phyloP scores from a whole-genome alignment of 2,113 vertebrate species.

The Dryoscopus gambensis region DNA sequence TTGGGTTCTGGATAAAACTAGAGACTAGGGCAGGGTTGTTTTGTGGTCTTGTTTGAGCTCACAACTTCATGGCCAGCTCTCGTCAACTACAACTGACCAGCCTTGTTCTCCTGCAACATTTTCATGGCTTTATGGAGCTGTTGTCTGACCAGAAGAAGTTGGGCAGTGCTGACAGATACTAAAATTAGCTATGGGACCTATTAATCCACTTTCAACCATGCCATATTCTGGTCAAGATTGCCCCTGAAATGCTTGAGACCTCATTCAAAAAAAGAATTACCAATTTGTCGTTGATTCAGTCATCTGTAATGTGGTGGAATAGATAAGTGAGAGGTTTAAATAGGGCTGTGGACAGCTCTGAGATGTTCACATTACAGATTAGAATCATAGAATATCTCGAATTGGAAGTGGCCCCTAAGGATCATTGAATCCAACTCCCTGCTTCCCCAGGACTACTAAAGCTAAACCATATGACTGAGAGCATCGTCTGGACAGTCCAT shows the following conservation, averaged over 20 bases:
- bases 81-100: background rate
- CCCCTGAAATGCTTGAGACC: background rate
- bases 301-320: background rate
- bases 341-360: background rate
- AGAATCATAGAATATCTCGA: background rate
- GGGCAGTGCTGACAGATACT: background rate
- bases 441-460: background rate
- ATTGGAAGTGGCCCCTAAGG: background rate
- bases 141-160: background rate
- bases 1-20: background rate
- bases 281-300: background rate
- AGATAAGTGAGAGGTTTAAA: background rate
- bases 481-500: fast-evolving
- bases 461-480: background rate
- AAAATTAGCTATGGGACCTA: background rate
- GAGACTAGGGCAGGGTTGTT: background rate
- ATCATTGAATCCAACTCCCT: background rate
- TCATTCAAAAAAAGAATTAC: background rate
- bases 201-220: background rate
- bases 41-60: background rate
- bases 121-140: background rate
- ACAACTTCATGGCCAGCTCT: background rate
- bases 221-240: background rate
- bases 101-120: background rate
- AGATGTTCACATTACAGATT: background rate